phyloP scores from a whole-genome alignment of 1,140 invertebrate species.

The Drosophila subobscura region DNA sequence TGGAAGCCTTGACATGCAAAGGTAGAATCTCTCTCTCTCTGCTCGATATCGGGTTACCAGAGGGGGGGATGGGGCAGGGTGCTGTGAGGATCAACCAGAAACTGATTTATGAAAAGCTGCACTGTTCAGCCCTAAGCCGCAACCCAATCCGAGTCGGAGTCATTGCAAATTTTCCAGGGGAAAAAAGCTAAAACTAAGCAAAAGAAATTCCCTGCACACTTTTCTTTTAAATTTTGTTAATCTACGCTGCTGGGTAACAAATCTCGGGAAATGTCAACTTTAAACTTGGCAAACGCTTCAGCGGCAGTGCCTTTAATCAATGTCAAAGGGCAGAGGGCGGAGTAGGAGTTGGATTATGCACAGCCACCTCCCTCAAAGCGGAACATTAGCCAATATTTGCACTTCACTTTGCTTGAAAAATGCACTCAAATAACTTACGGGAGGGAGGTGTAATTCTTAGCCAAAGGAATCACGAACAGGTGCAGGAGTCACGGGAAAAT shows the following conservation, averaged over 20 bases:
- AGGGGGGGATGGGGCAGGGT: too few relatives aligned
- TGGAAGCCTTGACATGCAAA: too few relatives aligned
- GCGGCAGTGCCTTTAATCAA: constrained; percentile 65
- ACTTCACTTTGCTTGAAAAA: constrained; percentile 58
- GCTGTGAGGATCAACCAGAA: too few relatives aligned
- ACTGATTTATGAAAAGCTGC: too few relatives aligned
- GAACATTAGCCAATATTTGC: constrained; percentile 67
- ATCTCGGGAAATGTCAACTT: constrained; percentile 40
- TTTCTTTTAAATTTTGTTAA: too few relatives aligned
- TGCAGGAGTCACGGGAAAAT: constrained; percentile 56
- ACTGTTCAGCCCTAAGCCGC: too few relatives aligned
- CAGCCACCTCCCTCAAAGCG: constrained; percentile 7
- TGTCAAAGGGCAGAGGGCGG: constrained; percentile 26
- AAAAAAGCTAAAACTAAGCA: too few relatives aligned
- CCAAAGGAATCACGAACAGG: constrained; percentile 33
- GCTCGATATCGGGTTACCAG: too few relatives aligned
- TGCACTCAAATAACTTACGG: constrained; percentile 55
- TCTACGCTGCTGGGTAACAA: constrained; percentile 25
- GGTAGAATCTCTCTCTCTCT: too few relatives aligned
- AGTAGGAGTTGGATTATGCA: constrained; percentile 37
- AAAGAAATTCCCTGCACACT: too few relatives aligned
- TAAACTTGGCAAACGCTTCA: constrained; percentile 37
- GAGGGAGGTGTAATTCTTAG: not conserved
- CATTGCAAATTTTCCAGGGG: too few relatives aligned
- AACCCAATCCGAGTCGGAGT: too few relatives aligned